These are phyloP conservation scores for Tiliqua scincoides DNA, from an alignment of 2,113 vertebrate genomes.

Conservation along the genomic window DNA sequence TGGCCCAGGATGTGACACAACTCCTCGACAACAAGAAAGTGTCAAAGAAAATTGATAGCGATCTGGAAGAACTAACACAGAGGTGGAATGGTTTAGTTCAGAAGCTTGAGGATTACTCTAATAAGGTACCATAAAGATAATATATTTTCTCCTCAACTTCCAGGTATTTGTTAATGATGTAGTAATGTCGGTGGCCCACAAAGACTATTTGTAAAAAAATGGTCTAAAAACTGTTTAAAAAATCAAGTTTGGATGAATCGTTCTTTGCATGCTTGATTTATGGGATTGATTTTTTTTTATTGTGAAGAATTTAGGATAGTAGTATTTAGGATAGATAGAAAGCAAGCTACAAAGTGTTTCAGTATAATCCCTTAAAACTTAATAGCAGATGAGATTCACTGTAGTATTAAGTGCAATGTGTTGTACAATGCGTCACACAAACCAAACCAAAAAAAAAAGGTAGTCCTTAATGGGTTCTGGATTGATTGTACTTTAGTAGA, in stretches of 20 bases:
- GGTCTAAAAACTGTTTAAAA: too few relatives aligned
- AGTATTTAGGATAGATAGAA: too few relatives aligned
- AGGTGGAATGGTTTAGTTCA: slow-evolving; percentile 96
- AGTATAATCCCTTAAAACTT: neutral
- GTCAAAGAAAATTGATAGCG: slow-evolving; percentile 79
- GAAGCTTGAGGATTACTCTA: slow-evolving; percentile 93
- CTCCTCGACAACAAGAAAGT: slow-evolving; percentile 82
- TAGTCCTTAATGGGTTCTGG: neutral
- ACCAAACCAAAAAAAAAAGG: too few relatives aligned
- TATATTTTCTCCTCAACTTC: neutral
- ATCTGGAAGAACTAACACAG: slow-evolving; percentile 90
- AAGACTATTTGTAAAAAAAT: neutral
- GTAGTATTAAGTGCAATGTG: neutral
- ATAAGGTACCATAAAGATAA: slow-evolving; percentile 80
- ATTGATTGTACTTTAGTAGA: neutral
- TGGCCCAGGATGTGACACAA: slow-evolving; percentile 86
- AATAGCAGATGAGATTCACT: neutral
- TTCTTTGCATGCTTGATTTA: neutral
- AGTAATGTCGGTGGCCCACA: neutral
- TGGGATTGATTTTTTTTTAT: neutral
- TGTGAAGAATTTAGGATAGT: neutral
- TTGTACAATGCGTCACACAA: neutral
- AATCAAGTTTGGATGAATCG: neutral
- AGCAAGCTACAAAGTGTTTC: neutral
- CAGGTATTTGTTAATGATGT: neutral